Base-by-base conservation (phyloP, 2,888 invertebrate species). In the Eupelmus urozonus region DNA sequence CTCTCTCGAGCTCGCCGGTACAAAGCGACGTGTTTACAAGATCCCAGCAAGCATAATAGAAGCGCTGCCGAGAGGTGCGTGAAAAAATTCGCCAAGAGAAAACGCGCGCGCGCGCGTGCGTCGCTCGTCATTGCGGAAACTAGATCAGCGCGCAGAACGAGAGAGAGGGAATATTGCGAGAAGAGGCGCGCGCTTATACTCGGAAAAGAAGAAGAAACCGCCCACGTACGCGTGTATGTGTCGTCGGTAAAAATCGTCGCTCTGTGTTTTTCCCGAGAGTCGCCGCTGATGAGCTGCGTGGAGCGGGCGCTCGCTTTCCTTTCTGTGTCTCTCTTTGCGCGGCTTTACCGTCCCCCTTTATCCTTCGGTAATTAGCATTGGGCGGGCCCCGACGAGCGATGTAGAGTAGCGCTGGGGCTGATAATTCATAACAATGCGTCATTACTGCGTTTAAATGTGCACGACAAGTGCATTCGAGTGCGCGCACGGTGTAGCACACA, bases 381-480 rank as follows among this genome's bases (percentile, higher is more conserved):
- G 60, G 69, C 71, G 74, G 67, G 62, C 67, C 63, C 57, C n/a
- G n/a, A n/a, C n/a, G 71, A 71, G 66, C 77, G 16, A 51, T 34
- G 49, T 20, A 29, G 59, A 20, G 60, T 23, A 29, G 66, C 23
- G 65, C 70, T 83, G 82, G 82, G 83, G 85, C 85, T 87, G 87
- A 88, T 88, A 88, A 88, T 88, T 88, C 87, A 83, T 83, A 84
- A 88, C 88, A 87, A 87, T 88, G 85, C 87, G 85, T 87, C 87
- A 87, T 88, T 88, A 88, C 84, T 83, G 85, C 85, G 85, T 86
- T 88, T 87, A 86, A 88, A 87, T 84, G 86, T 85, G 85, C 85
- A 86, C 87, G 88, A 88, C 88, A 87, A 88, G 87, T 87, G 86
- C 86, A 87, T 88, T 88, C 86, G 86, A 88, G 88, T 86, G 86